A percentile compares a stretch with the other conserved stretches of the same genome.
These are phyloP conservation scores for Troides aeacus DNA, from an alignment of 2,888 invertebrate species.

Conservation along the genomic window DNA sequence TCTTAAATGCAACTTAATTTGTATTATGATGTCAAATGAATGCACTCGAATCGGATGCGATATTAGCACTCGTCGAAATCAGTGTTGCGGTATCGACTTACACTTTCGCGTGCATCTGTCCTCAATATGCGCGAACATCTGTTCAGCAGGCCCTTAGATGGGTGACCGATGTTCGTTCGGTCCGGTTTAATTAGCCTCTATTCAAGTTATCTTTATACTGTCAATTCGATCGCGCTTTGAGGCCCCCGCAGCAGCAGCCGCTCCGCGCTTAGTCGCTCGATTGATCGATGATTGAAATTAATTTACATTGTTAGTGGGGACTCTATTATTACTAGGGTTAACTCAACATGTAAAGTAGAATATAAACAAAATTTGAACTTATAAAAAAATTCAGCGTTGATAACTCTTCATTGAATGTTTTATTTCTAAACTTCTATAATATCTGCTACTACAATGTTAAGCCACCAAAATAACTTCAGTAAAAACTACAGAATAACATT, in stretches of 20 bases:
- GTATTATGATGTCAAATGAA: constrained; percentile 11
- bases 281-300: constrained; percentile 57
- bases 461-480: too few species aligned
- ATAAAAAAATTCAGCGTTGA: too few species aligned
- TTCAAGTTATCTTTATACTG: constrained; percentile 69
- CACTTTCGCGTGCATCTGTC: constrained; percentile 63
- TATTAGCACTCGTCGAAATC: constrained; percentile 47
- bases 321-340: constrained; percentile 15
- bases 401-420: too few species aligned
- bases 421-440: too few species aligned
- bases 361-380: too few species aligned
- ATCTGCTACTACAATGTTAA: too few species aligned
- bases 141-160: constrained; percentile 52
- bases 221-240: constrained; percentile 65
- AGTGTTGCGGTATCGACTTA: constrained; percentile 43
- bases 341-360: too few species aligned
- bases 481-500: too few species aligned
- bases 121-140: constrained; percentile 66
- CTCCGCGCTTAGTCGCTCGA: constrained; percentile 48
- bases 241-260: constrained; percentile 36
- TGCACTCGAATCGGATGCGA: constrained; percentile 31
- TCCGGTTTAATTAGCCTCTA: constrained; percentile 69
- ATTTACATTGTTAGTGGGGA: constrained; percentile 42
- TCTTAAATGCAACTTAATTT: not conserved
- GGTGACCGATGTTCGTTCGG: constrained; percentile 53